Evolutionary conservation across 2,888 invertebrate species (phyloP).

Genomic region (Chouioia cunea): DNA sequence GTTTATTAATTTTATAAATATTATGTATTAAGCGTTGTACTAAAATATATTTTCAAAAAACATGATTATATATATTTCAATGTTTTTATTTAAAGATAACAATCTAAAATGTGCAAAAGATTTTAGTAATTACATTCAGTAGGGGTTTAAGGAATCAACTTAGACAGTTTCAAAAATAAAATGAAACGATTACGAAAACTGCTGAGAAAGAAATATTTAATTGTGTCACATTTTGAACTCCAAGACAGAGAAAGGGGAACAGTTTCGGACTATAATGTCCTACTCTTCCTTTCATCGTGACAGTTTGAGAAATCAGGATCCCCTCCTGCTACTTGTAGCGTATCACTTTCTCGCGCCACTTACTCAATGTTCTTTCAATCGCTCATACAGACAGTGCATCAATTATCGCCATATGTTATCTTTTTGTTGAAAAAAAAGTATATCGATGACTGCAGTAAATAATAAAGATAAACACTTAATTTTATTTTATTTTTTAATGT

Average conservation of each 20-base stretch:
- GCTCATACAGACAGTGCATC: neutral
- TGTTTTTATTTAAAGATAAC: too few relatives aligned
- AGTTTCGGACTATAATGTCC: neutral
- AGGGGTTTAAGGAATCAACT: too few relatives aligned
- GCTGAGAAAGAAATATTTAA: slow-evolving; percentile 1
- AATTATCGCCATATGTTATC: slow-evolving; percentile 18
- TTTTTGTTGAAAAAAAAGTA: neutral
- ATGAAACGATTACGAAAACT: neutral
- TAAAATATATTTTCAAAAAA: too few relatives aligned
- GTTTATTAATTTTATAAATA: too few relatives aligned
- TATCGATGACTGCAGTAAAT: too few relatives aligned
- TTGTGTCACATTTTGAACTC: neutral
- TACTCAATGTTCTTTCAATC: slow-evolving; percentile 9
- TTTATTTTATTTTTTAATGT: too few relatives aligned
- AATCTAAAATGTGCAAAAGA: too few relatives aligned
- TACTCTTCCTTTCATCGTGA: neutral
- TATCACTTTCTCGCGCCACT: slow-evolving; percentile 16
- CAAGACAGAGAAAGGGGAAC: slow-evolving; percentile 6
- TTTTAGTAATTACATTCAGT: too few relatives aligned
- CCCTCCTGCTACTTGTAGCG: neutral
- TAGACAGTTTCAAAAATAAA: neutral
- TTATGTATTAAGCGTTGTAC: too few relatives aligned
- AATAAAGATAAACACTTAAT: too few relatives aligned
- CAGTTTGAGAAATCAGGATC: neutral
- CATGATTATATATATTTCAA: too few relatives aligned